phyloP scores from a whole-genome alignment of 2,113 vertebrate species.

The Ctenodactylus gundi region DNA sequence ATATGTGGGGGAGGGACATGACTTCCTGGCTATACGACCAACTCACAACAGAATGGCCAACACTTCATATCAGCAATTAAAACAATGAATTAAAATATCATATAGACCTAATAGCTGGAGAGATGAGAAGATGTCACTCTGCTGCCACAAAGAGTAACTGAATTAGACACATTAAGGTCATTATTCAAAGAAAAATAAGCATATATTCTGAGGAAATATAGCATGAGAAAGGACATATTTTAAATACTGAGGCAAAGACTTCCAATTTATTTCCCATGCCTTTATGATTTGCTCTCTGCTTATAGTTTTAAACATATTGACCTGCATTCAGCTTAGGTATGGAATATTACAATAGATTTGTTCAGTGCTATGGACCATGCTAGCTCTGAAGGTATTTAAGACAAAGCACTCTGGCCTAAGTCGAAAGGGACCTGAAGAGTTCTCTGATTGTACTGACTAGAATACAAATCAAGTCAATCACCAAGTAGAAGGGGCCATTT shows the following conservation, averaged over 20 bases:
- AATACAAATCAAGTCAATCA: background rate
- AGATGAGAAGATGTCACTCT: slow-evolving; percentile 80
- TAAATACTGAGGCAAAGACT: slow-evolving; percentile 73
- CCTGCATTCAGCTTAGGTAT: background rate
- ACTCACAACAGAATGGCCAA: slow-evolving; percentile 85
- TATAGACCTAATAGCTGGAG: slow-evolving; percentile 87
- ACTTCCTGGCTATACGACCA: slow-evolving; percentile 83
- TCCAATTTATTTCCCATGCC: slow-evolving; percentile 78
- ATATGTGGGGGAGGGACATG: slow-evolving; percentile 80
- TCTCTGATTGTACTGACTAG: background rate
- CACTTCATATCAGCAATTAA: slow-evolving; percentile 93
- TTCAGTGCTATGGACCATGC: background rate
- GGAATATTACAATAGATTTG: background rate
- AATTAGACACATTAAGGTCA: slow-evolving; percentile 93
- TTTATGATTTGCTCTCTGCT: slow-evolving; percentile 73
- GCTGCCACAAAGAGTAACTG: slow-evolving; percentile 83
- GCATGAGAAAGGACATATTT: slow-evolving; percentile 68
- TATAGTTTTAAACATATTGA: background rate
- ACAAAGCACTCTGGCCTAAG: background rate
- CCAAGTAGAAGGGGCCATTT: background rate
- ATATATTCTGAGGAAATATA: slow-evolving; percentile 80
- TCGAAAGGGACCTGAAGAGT: background rate
- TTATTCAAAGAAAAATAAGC: slow-evolving; percentile 94
- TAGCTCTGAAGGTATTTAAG: background rate
- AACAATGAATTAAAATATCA: slow-evolving; percentile 91